Evolutionary conservation across 1,140 invertebrate species (phyloP).

Genomic region (Zaprionus ornatus): DNA sequence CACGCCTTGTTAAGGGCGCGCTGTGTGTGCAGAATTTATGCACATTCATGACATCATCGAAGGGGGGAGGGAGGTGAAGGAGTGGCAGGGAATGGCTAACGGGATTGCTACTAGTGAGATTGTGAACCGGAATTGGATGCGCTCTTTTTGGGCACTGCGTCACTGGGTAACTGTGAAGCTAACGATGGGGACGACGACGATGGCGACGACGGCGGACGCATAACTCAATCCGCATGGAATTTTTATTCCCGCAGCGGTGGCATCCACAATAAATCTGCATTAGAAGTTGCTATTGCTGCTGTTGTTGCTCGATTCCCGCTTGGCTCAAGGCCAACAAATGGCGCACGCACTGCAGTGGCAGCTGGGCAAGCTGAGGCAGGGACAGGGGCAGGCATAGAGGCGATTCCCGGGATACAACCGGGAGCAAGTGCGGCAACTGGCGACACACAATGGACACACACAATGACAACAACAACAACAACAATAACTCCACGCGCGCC

Average conservation of each 20-base stretch:
- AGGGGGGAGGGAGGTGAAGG: not conserved
- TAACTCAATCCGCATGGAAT: slow-evolving; percentile 82
- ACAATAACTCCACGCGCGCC: slow-evolving; percentile 10
- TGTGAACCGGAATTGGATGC: not conserved
- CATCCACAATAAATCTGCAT: slow-evolving; percentile 81
- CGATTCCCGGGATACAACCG: not conserved
- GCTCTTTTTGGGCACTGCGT: slow-evolving; percentile 27
- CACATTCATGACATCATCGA: slow-evolving; percentile 68
- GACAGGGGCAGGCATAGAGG: not conserved
- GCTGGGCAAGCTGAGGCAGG: not conserved
- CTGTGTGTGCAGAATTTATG: slow-evolving; percentile 37
- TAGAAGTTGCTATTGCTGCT: slow-evolving; percentile 42
- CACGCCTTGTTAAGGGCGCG: slow-evolving; percentile 9
- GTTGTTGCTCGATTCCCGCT: slow-evolving; percentile 25
- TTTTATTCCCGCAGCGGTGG: slow-evolving; percentile 81
- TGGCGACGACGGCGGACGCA: slow-evolving; percentile 45
- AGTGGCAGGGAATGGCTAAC: not conserved
- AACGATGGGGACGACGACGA: slow-evolving; percentile 52
- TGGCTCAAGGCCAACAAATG: slow-evolving; percentile 57
- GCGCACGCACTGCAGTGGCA: slow-evolving; percentile 51
- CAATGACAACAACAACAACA: slow-evolving; percentile 23
- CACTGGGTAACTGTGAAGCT: slow-evolving; percentile 54
- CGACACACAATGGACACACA: slow-evolving; percentile 32
- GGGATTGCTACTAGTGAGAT: not conserved
- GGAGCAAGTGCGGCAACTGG: slow-evolving; percentile 3